phyloP scores from a whole-genome alignment of 2,797 vertebrate species.

The Pseudomugil tenellus region DNA sequence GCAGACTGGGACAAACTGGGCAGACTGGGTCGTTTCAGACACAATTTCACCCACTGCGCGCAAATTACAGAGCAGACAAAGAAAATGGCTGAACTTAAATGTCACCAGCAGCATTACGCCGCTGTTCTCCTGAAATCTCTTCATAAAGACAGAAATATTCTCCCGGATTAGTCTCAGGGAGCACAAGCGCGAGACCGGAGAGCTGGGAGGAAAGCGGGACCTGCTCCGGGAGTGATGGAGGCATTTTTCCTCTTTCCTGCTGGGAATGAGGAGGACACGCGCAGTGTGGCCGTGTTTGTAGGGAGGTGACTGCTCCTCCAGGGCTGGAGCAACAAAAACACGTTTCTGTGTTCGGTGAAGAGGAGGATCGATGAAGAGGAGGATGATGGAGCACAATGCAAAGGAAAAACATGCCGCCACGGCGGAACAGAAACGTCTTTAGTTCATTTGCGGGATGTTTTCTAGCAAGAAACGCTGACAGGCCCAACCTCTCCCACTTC shows the following conservation, averaged over 20 bases:
- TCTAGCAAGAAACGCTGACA: constrained; percentile 42
- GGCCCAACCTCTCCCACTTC: constrained; percentile 80
- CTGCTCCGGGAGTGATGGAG: constrained; percentile 50
- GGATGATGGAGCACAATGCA: constrained; percentile 6
- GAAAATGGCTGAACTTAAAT: not conserved
- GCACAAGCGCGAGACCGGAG: constrained; percentile 22
- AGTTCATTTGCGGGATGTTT: constrained; percentile 38
- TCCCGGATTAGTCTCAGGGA: constrained; percentile 51
- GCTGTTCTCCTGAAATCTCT: constrained; percentile 13
- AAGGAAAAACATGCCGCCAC: not conserved
- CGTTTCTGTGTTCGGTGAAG: constrained; percentile 21
- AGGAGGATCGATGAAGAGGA: constrained; percentile 25
- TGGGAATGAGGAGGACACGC: constrained; percentile 22
- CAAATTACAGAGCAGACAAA: constrained; percentile 39
- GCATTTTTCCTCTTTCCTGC: constrained; percentile 15
- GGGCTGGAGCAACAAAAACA: constrained; percentile 53
- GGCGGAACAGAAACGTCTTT: not conserved
- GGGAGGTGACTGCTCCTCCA: constrained; percentile 15
- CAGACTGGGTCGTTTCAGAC: not conserved
- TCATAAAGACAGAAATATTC: constrained; percentile 59
- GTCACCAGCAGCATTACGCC: not conserved
- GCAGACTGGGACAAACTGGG: no score
- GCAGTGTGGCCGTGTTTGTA: constrained; percentile 3
- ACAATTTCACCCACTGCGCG: constrained; percentile 19
- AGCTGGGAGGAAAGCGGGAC: constrained; percentile 19